These are phyloP conservation scores for Amphipoea lucens DNA, from an alignment of 2,888 invertebrate species.

Conservation along the genomic window DNA sequence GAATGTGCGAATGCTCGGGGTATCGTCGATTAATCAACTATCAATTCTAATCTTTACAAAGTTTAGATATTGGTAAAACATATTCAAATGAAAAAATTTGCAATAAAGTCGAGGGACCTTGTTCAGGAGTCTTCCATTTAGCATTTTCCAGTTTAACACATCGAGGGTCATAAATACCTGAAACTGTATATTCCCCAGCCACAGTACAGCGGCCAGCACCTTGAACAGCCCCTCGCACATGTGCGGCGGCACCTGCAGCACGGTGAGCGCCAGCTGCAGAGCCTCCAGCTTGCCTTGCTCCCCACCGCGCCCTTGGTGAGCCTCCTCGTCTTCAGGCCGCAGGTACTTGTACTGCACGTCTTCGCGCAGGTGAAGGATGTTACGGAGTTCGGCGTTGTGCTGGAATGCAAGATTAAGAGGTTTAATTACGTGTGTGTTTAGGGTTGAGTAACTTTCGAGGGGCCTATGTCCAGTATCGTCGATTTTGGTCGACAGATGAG, in stretches of 20 bases:
- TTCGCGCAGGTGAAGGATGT: constrained; percentile 93
- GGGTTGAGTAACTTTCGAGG: neutral
- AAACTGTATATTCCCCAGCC: constrained; percentile 97
- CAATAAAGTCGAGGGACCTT: neutral
- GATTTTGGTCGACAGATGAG: neutral
- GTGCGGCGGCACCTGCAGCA: constrained; percentile 95
- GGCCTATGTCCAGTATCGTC: too few relatives aligned
- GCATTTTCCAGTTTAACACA: neutral
- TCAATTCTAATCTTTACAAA: neutral
- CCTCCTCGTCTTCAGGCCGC: constrained; percentile 93
- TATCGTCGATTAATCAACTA: neutral
- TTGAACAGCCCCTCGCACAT: constrained; percentile 97
- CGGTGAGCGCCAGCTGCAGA: constrained; percentile 96
- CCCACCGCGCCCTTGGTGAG: constrained; percentile 78
- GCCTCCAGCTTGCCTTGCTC: constrained; percentile 93
- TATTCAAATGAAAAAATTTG: too few relatives aligned
- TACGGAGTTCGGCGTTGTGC: constrained; percentile 94
- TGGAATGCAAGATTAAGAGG: constrained; percentile 66
- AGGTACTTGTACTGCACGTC: constrained; percentile 95
- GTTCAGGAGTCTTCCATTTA: neutral
- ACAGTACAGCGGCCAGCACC: constrained; percentile 96
- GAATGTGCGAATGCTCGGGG: neutral
- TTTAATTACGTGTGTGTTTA: neutral
- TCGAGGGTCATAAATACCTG: constrained; percentile 77
- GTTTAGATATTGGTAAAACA: neutral